Evolutionary conservation across 2,797 vertebrate genomes (phyloP).

Genomic region (Dermochelys coriacea): DNA sequence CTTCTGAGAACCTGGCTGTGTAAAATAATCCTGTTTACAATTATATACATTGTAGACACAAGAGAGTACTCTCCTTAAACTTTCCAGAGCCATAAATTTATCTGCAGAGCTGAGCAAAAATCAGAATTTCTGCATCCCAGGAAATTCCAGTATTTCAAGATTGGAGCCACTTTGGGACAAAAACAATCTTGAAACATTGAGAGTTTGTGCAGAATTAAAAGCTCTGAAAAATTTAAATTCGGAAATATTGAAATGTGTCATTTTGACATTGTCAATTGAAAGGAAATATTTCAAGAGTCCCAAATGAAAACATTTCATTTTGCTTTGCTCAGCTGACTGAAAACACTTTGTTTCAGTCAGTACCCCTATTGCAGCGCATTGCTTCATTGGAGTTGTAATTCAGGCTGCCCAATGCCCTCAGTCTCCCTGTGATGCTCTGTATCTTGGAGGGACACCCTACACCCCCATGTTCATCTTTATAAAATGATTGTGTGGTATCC

Average conservation of each 20-base stretch:
- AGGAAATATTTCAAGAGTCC: neutral
- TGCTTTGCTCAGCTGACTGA: neutral
- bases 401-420: too few relatives aligned
- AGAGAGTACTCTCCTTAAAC: neutral
- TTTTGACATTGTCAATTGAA: neutral
- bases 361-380: too few relatives aligned
- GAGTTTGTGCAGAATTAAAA: neutral
- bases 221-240: neutral
- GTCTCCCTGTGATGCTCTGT: too few relatives aligned
- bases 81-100: neutral
- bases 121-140: neutral
- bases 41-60: neutral
- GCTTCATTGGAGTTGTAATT: too few relatives aligned
- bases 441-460: too few relatives aligned
- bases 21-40: neutral
- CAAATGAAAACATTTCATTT: neutral
- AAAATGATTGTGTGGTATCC: too few relatives aligned
- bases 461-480: too few relatives aligned
- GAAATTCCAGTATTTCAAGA: neutral
- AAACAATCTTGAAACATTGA: neutral
- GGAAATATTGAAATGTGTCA: neutral
- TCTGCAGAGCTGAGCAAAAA: neutral
- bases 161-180: neutral
- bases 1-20: neutral
- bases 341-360: neutral